phyloP scores from a whole-genome alignment of 1,140 invertebrate genomes.

The Cydia fagiglandana region DNA sequence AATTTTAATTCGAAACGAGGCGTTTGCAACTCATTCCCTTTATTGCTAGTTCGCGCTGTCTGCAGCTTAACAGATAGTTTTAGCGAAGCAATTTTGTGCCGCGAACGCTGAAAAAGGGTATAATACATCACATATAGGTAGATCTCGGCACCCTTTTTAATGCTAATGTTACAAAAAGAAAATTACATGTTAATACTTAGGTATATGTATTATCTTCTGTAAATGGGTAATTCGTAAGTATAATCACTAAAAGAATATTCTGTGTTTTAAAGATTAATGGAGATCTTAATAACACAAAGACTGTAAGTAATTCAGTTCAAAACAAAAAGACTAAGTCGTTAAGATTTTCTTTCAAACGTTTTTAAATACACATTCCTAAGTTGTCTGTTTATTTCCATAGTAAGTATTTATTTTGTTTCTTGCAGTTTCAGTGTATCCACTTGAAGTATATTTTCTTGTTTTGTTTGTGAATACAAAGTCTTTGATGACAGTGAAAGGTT shows the following conservation, averaged over 20 bases:
- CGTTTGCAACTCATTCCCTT: conserved; percentile 37
- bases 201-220: background rate
- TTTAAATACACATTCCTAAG: conserved; percentile 30
- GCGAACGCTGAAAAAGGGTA: conserved; percentile 3
- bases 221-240: background rate
- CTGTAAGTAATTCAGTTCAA: conserved; percentile 5
- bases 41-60: conserved; percentile 32
- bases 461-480: conserved; percentile 44
- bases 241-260: background rate
- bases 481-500: conserved; percentile 45
- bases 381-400: conserved; percentile 29
- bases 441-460: conserved; percentile 39
- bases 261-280: conserved; percentile 23
- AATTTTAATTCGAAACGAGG: conserved; percentile 50
- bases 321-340: conserved; percentile 29
- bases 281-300: conserved; percentile 28
- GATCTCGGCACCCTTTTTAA: too few relatives aligned
- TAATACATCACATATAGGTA: background rate
- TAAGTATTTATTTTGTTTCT: conserved; percentile 25
- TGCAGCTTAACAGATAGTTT: conserved; percentile 29
- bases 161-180: too few relatives aligned
- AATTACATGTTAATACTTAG: background rate
- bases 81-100: conserved; percentile 28
- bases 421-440: conserved; percentile 17
- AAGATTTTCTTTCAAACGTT: conserved; percentile 27